Percentiles rank a stretch among this genome's conserved stretches.
Evolutionary conservation across 2,113 vertebrate species (phyloP).

Genomic region (Pantherophis guttatus): DNA sequence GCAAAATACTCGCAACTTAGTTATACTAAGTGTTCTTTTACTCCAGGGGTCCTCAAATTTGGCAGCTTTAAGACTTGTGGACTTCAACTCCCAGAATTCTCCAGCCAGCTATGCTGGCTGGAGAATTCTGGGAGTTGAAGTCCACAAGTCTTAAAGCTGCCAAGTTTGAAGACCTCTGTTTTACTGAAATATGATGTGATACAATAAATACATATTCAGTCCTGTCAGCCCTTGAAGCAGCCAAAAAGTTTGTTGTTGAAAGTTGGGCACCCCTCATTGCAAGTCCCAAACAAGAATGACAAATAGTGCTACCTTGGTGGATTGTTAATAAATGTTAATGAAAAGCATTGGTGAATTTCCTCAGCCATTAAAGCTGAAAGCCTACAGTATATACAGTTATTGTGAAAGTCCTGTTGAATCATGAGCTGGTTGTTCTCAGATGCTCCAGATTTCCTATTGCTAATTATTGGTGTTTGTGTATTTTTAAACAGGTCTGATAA

Average conservation of each 20-base stretch:
- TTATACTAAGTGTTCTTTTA: background rate
- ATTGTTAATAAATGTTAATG: background rate
- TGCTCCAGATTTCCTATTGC: background rate
- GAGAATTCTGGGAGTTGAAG: too few species aligned
- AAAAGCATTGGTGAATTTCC: background rate
- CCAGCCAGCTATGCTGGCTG: too few species aligned
- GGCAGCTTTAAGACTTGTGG: too few species aligned
- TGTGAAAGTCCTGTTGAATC: background rate
- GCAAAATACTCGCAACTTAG: background rate
- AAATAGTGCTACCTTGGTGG: background rate
- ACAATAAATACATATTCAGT: background rate
- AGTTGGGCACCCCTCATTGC: background rate
- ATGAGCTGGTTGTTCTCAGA: background rate
- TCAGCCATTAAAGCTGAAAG: background rate
- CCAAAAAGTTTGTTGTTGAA: background rate
- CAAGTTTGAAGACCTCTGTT: too few species aligned
- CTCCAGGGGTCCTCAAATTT: too few species aligned
- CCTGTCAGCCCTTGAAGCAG: background rate
- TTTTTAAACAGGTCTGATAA: constrained; percentile 83
- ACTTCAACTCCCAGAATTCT: too few species aligned
- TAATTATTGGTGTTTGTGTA: background rate
- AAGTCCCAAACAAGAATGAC: background rate
- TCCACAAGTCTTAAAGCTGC: too few species aligned
- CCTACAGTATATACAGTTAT: background rate
- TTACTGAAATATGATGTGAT: background rate